Conservation (phyloP, 2,797 vertebrate species). For the Pelodytes ibericus region DNA sequence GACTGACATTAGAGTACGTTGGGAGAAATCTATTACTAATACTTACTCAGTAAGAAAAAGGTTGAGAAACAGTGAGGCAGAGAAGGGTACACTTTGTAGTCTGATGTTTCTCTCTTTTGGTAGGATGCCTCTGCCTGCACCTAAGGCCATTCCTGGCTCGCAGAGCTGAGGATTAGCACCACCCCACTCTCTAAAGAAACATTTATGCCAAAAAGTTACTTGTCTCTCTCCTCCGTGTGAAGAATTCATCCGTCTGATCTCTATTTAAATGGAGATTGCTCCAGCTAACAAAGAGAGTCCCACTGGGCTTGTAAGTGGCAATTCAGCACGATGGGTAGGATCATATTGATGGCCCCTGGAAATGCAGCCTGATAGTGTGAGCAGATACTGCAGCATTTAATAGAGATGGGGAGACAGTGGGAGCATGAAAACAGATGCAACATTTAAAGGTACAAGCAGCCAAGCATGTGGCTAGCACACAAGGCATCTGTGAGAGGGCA, state of each 20-base stretch:
- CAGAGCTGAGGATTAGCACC: constrained; percentile 22
- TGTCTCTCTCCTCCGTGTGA: constrained; percentile 48
- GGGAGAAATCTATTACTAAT: no score
- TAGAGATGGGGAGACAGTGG: constrained; percentile 34
- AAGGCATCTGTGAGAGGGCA: neutral
- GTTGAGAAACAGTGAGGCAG: no score
- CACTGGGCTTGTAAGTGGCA: constrained; percentile 60
- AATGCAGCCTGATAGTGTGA: constrained; percentile 54
- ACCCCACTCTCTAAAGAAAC: constrained; percentile 8
- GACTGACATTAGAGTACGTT: no score
- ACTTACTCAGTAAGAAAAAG: no score
- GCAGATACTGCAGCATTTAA: constrained; percentile 52
- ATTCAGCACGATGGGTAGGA: constrained; percentile 57
- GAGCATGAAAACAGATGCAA: constrained; percentile 51
- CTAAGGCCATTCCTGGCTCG: constrained; percentile 8
- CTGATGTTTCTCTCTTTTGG: neutral
- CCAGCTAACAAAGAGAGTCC: constrained; percentile 55
- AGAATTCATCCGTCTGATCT: constrained; percentile 55
- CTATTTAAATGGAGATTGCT: constrained; percentile 61
- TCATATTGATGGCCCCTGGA: constrained; percentile 52
- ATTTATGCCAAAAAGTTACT: constrained; percentile 55
- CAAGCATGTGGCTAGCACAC: neutral
- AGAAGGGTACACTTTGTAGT: no score
- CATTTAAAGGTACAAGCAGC: constrained; percentile 42
- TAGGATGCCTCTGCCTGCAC: constrained; percentile 12